These are phyloP conservation scores for Xanthostigma xanthostigma DNA, from an alignment of 2,888 invertebrate species.

Conservation along the genomic window DNA sequence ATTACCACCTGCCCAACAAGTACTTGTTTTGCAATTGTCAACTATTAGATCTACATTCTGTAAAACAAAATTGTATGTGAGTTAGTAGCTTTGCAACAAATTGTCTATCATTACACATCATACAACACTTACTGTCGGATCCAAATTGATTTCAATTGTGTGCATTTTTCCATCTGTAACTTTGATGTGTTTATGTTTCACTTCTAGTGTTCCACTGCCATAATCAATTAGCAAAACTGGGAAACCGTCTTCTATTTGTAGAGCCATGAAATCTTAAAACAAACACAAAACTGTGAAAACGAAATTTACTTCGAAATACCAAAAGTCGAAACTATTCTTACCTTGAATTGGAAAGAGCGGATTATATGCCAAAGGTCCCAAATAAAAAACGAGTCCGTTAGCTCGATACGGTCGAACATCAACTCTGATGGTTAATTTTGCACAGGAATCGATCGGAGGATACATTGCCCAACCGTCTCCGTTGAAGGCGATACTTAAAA, in stretches of 20 bases:
- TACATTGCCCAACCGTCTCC: constrained; percentile 92
- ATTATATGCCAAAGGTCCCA: constrained; percentile 64
- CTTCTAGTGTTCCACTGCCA: constrained; percentile 63
- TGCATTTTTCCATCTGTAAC: constrained; percentile 78
- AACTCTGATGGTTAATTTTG: constrained; percentile 64
- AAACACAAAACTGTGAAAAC: constrained; percentile 2
- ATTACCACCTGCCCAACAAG: constrained; percentile 21
- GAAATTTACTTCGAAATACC: neutral
- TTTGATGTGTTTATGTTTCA: constrained; percentile 52
- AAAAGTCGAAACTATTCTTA: constrained; percentile 19
- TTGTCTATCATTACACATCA: neutral
- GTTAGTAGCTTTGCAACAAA: no score
- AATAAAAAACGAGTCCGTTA: constrained; percentile 78
- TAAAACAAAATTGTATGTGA: constrained; percentile 3
- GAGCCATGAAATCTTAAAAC: constrained; percentile 68
- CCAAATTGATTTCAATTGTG: constrained; percentile 63
- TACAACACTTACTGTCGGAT: constrained; percentile 21
- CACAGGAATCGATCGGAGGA: constrained; percentile 73
- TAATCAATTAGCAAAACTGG: constrained; percentile 75
- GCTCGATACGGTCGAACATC: constrained; percentile 63
- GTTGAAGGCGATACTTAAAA: constrained; percentile 71
- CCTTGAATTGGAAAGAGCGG: constrained; percentile 48
- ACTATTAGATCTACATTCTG: constrained; percentile 60
- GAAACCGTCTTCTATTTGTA: constrained; percentile 73
- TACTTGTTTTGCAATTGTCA: constrained; percentile 46